Evolutionary conservation across 2,888 invertebrate genomes (phyloP).

Genomic region (Spilosoma lubricipeda): DNA sequence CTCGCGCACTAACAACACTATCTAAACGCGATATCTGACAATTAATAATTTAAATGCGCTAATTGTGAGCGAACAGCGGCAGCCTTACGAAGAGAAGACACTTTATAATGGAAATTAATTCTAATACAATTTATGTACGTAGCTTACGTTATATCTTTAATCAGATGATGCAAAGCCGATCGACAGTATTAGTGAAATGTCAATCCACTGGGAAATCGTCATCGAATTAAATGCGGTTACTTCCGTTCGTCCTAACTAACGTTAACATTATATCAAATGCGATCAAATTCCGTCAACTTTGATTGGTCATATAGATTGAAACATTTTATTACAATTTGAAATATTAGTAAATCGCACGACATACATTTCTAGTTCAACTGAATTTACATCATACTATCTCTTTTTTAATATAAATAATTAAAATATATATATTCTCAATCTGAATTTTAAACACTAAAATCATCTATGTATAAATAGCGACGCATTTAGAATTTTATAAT

Average conservation of each 20-base stretch:
- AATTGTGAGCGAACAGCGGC: constrained; percentile 61
- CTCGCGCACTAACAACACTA: constrained; percentile 60
- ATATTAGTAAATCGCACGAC: constrained; percentile 70
- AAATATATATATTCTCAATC: constrained; percentile 76
- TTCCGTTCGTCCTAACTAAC: constrained; percentile 58
- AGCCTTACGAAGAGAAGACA: constrained; percentile 69
- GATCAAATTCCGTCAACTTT: constrained; percentile 72
- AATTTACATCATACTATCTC: constrained; percentile 77
- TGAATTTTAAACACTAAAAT: constrained; percentile 81
- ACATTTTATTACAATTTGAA: constrained; percentile 60
- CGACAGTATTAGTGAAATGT: constrained; percentile 56
- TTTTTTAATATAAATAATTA: constrained; percentile 74
- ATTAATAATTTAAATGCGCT: constrained; percentile 70
- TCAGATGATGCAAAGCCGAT: constrained; percentile 64
- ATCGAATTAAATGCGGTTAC: constrained; percentile 78
- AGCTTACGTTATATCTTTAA: constrained; percentile 69
- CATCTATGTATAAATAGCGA: constrained; percentile 83
- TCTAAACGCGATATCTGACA: constrained; percentile 74
- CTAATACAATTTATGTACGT: constrained; percentile 76
- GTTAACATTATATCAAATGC: constrained; percentile 65
- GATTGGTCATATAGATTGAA: constrained; percentile 76
- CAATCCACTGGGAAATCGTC: constrained; percentile 66
- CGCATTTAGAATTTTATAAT: constrained; percentile 75
- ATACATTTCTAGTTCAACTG: constrained; percentile 79
- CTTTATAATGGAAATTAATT: constrained; percentile 78